Evolutionary conservation across 2,888 invertebrate genomes (phyloP), one percentile per base, ranked within the genome.

Genomic region (Drosophila paracracens): DNA sequence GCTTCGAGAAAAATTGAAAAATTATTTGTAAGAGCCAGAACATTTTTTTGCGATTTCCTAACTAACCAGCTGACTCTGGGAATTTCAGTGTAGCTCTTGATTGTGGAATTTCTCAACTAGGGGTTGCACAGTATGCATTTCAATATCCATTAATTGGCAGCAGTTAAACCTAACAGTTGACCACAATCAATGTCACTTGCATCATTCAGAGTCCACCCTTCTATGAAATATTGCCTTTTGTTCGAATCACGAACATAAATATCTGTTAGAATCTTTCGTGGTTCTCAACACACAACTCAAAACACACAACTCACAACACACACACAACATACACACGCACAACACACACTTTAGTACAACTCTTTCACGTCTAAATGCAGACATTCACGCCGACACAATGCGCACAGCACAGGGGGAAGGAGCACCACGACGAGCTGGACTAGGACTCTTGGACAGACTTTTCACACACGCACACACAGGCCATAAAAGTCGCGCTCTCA

Each of bases 401-500:
- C 79, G 76, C 79, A 75, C 40, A 48, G 74, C 10, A n/a, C 16
- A 11, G 33, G 46, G 52, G 10, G 27, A 13, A 21, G 10, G 21
- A 29, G 60, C n/a, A 8, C 52, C 38, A 51, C 36, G 65, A 53
- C 62, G 31, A 35, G 33, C 29, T 50, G 46, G 21, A 46, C 46
- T 16, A 13, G 21, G 46, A 21, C 13, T 13, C 43, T 13, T 43
- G 36, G 38, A 33, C 63, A 54, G 31, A 63, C 83, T 38, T 7
- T 7, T 8, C 46, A 8, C 46, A 21, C 57, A 54, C 31, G 66
- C 89, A 83, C 79, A 73, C 83, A 79, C 85, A 81, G 66, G 63
- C 79, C 72, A 76, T 86, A 88, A 89, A 88, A 86, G 68, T 66
- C 69, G 67, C 76, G 64, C 58, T 72, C 72, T 66, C 83, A 79